Evolutionary conservation across 2,797 vertebrate genomes (phyloP).

Genomic region (Chiloscyllium punctatum): DNA sequence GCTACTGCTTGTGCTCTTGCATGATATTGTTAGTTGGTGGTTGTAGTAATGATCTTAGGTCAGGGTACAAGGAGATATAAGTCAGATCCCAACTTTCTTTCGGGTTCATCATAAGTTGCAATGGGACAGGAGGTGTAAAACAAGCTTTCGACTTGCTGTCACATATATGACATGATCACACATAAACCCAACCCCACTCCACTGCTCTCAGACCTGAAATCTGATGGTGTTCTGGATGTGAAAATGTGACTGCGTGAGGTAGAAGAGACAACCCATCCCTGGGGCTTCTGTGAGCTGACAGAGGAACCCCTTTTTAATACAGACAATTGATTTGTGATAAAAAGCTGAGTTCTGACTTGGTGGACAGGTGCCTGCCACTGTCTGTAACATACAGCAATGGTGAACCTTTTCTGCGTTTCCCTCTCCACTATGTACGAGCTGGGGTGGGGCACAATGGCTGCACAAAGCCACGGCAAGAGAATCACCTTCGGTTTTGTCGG

Average conservation of each 20-base stretch:
- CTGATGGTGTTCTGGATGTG: no score
- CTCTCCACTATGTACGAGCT: not conserved
- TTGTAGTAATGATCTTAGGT: not conserved
- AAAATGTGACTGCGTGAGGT: not conserved
- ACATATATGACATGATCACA: not conserved
- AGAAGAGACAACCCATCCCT: not conserved
- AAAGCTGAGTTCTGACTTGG: not conserved
- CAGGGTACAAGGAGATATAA: not conserved
- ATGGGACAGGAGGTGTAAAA: not conserved
- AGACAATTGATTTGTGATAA: not conserved
- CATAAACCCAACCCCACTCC: not conserved
- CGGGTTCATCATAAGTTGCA: not conserved
- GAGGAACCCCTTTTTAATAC: not conserved
- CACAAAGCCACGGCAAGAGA: not conserved
- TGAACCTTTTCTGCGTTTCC: not conserved
- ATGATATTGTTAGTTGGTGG: not conserved
- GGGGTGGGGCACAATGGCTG: not conserved
- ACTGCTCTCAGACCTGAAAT: not conserved
- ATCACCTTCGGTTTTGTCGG: not conserved
- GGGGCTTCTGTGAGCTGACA: not conserved
- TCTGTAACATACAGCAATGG: not conserved
- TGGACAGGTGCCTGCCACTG: not conserved
- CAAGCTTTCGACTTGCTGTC: not conserved
- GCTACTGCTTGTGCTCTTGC: not conserved
- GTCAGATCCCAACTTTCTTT: not conserved